These are phyloP conservation scores for Kryptolebias ocellatus DNA, from an alignment of 2,797 vertebrate genomes.

Conservation along the genomic window DNA sequence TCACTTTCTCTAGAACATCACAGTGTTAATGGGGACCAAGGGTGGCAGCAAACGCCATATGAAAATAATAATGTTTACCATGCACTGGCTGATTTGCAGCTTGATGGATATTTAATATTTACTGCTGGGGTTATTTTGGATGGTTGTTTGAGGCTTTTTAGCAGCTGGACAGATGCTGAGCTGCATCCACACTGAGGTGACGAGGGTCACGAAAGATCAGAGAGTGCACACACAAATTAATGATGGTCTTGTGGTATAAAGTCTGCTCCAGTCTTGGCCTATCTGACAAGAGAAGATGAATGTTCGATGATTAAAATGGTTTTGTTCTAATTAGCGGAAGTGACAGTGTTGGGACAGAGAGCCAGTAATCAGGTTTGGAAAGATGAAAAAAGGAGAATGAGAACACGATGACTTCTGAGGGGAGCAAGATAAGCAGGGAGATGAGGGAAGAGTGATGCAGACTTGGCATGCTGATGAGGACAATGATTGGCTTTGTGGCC, in stretches of 20 bases:
- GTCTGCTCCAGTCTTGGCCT: slow-evolving; percentile 42
- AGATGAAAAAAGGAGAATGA: slow-evolving; percentile 55
- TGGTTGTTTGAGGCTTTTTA: slow-evolving; percentile 59
- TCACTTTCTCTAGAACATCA: slow-evolving; percentile 67
- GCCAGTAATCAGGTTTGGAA: slow-evolving; percentile 78
- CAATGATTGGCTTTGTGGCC: slow-evolving; percentile 31
- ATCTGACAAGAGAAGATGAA: slow-evolving; percentile 52
- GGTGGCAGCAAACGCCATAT: slow-evolving; percentile 69
- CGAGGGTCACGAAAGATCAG: slow-evolving; percentile 29
- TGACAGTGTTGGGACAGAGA: slow-evolving; percentile 64
- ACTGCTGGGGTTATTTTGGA: slow-evolving; percentile 63
- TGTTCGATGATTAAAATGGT: slow-evolving; percentile 63
- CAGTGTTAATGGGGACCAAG: slow-evolving; percentile 64
- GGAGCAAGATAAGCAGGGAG: slow-evolving; percentile 28
- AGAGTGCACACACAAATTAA: slow-evolving; percentile 63
- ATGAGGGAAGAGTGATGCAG: slow-evolving; percentile 27
- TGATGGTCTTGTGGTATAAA: slow-evolving; percentile 52
- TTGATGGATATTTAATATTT: slow-evolving; percentile 80
- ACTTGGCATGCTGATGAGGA: slow-evolving; percentile 52
- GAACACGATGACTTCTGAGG: slow-evolving; percentile 60
- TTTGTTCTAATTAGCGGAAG: slow-evolving; percentile 79
- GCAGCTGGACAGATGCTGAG: slow-evolving; percentile 47
- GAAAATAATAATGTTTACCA: slow-evolving; percentile 77
- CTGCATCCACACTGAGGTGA: slow-evolving; percentile 42
- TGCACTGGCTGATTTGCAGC: slow-evolving; percentile 67